Percentiles rank a stretch among this genome's conserved stretches.
These are phyloP conservation scores for Hepsetus odoe DNA, from an alignment of 2,113 vertebrate genomes.

Conservation along the genomic window DNA sequence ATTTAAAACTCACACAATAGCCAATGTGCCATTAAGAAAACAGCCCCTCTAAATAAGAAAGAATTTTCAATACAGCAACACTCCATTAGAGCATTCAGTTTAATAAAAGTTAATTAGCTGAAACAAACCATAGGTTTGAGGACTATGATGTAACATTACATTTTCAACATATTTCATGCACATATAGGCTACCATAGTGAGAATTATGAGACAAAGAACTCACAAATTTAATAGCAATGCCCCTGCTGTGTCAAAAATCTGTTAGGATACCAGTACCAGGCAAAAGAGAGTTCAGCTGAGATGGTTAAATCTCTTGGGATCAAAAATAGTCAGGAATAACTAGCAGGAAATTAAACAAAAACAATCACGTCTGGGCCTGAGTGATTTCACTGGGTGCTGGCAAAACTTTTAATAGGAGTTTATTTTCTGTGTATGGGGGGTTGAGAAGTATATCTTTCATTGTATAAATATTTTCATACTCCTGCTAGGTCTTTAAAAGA, in stretches of 20 bases:
- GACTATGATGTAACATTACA: no score
- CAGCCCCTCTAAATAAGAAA: no score
- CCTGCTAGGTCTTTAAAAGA: constrained; percentile 28
- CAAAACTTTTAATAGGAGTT: constrained; percentile 30
- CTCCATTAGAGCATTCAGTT: no score
- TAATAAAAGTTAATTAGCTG: no score
- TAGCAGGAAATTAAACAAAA: constrained; percentile 46
- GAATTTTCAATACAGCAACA: no score
- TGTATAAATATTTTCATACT: constrained; percentile 46
- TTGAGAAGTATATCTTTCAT: constrained; percentile 37
- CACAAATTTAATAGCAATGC: background rate
- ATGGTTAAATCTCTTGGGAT: constrained; percentile 23
- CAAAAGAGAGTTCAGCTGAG: background rate
- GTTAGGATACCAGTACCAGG: background rate
- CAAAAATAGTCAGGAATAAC: constrained; percentile 46
- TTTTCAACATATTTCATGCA: no score
- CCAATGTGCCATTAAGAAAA: no score
- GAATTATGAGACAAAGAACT: background rate
- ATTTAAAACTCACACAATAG: no score
- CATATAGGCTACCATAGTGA: constrained; percentile 41
- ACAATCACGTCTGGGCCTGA: constrained; percentile 19
- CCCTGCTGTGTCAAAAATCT: background rate
- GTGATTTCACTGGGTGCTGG: constrained; percentile 17
- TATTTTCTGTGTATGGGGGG: constrained; percentile 26
- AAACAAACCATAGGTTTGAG: no score